These are phyloP conservation scores for Uloborus diversus DNA, from an alignment of 1,140 invertebrate genomes.

Conservation along the genomic window DNA sequence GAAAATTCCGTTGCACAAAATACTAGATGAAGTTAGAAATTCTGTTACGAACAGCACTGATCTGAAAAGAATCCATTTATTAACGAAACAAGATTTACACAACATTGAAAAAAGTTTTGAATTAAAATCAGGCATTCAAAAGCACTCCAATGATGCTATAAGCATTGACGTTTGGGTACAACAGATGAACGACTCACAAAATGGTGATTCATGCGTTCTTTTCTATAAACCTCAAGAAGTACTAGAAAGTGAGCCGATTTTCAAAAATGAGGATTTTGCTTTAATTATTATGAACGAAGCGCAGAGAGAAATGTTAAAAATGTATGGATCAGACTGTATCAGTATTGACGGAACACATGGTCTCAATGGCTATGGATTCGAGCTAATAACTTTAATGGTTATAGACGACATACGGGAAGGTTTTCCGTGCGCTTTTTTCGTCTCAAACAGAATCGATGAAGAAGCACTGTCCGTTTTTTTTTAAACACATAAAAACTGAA, in stretches of 20 bases:
- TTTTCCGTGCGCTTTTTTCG: conserved; percentile 3
- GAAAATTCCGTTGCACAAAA: neutral
- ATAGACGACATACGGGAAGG: conserved; percentile 7
- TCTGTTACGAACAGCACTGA: neutral
- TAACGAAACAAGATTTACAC: conserved; percentile 14
- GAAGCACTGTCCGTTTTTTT: neutral
- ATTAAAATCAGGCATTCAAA: neutral
- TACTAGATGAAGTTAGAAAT: neutral
- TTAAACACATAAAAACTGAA: neutral
- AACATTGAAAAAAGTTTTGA: conserved; percentile 24
- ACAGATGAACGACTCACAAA: neutral
- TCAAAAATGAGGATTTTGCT: neutral
- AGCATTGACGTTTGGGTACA: conserved; percentile 2
- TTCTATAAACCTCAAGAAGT: neutral
- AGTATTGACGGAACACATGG: conserved; percentile 17
- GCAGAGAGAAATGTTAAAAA: neutral
- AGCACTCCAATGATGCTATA: neutral
- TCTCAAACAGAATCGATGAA: conserved; percentile 1
- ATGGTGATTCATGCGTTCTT: neutral
- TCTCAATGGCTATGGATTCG: conserved; percentile 3
- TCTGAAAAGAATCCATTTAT: neutral
- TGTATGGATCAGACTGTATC: neutral
- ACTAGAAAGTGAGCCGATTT: neutral
- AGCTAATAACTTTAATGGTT: neutral
- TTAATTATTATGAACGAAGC: conserved; percentile 7